A percentile compares a stretch with the other conserved stretches of the same genome.
These are phyloP conservation scores for Macquaria australasica DNA, from an alignment of 2,113 vertebrate genomes.

Conservation along the genomic window DNA sequence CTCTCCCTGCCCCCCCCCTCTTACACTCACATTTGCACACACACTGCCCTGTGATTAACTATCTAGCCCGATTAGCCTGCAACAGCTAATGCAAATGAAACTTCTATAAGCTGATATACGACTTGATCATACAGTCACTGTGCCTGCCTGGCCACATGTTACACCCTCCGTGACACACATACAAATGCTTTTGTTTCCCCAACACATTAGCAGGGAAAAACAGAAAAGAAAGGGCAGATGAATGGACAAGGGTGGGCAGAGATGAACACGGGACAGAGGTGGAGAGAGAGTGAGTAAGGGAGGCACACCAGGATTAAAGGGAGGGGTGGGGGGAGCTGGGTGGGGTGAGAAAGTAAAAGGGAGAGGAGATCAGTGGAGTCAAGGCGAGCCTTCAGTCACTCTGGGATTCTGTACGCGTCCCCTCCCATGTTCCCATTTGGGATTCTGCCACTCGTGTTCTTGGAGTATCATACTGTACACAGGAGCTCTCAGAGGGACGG, in stretches of 20 bases:
- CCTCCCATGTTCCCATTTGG: slow-evolving; percentile 63
- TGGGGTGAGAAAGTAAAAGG: slow-evolving; percentile 44
- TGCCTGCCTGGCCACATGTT: slow-evolving; percentile 15
- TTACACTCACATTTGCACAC: slow-evolving; percentile 13
- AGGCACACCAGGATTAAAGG: slow-evolving; percentile 53
- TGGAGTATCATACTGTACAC: slow-evolving; percentile 55
- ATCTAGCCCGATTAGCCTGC: slow-evolving; percentile 34
- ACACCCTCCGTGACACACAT: slow-evolving; percentile 33
- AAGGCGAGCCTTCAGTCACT: slow-evolving; percentile 40
- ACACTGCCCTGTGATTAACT: slow-evolving; percentile 23
- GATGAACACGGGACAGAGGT: slow-evolving; percentile 37
- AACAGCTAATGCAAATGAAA: slow-evolving; percentile 42
- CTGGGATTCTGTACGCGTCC: slow-evolving; percentile 60
- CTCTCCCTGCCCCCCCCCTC: slow-evolving; percentile 15
- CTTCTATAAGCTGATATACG: slow-evolving; percentile 19
- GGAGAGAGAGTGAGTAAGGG: slow-evolving; percentile 15
- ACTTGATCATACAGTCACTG: background rate
- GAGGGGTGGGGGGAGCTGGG: background rate
- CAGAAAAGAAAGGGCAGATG: slow-evolving; percentile 20
- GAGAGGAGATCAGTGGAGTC: slow-evolving; percentile 42
- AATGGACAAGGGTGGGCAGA: slow-evolving; percentile 52
- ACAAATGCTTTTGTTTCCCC: slow-evolving; percentile 31
- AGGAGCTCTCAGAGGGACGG: slow-evolving; percentile 44
- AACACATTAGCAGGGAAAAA: slow-evolving; percentile 17
- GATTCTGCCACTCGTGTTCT: slow-evolving; percentile 65